phyloP scores from a whole-genome alignment of 2,113 vertebrate species.

The Amphiprion ocellaris region DNA sequence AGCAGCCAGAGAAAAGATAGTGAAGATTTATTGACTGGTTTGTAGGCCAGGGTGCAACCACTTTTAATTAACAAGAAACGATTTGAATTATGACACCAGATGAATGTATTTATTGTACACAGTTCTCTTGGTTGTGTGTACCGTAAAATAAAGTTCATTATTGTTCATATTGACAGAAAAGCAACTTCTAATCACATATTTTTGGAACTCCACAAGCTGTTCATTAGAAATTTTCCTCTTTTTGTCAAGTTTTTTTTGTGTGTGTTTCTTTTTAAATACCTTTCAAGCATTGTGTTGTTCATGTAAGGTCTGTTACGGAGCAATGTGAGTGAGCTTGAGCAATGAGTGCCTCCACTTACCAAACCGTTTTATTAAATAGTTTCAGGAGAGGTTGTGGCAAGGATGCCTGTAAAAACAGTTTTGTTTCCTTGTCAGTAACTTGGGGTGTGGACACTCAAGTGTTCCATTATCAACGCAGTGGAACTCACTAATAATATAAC shows the following conservation, averaged over 20 bases:
- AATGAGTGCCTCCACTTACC: conserved; percentile 25
- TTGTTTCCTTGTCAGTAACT: neutral
- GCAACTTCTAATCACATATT: too few relatives aligned
- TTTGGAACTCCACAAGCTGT: too few relatives aligned
- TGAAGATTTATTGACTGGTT: neutral
- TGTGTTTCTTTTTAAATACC: neutral
- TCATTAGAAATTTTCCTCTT: too few relatives aligned
- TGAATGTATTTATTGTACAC: neutral
- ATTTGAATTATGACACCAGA: neutral
- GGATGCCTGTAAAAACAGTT: neutral
- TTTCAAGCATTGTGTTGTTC: neutral
- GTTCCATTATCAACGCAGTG: neutral
- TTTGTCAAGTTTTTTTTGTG: too few relatives aligned
- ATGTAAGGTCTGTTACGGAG: neutral
- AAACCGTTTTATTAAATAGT: conserved; percentile 1
- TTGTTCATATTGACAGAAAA: too few relatives aligned
- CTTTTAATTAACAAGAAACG: neutral
- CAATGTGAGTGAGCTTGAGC: neutral
- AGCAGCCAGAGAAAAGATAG: too few relatives aligned
- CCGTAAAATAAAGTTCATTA: too few relatives aligned
- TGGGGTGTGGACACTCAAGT: neutral
- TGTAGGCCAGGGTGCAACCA: neutral
- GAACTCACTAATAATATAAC: neutral
- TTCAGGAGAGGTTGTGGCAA: conserved; percentile 33
- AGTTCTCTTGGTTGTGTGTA: too few relatives aligned